Percentiles rank a stretch among this genome's conserved stretches.
These are phyloP conservation scores for Macrochelys suwanniensis DNA, from an alignment of 2,797 vertebrate species.

Conservation along the genomic window DNA sequence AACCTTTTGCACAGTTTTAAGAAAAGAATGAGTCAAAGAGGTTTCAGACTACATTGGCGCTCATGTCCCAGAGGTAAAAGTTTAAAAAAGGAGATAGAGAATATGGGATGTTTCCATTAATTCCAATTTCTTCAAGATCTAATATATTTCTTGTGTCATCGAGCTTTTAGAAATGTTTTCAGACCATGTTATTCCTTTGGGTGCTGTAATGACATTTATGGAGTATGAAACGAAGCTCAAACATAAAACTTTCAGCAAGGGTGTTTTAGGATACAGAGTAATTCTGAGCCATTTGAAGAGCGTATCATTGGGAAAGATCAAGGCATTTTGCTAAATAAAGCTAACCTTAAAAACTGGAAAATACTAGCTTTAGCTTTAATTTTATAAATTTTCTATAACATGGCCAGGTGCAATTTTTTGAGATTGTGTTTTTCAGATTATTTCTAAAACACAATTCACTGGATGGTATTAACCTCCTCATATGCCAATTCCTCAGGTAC, in stretches of 20 bases:
- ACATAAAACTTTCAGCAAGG: slow-evolving; percentile 56
- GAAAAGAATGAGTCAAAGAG: not conserved
- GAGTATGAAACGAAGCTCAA: slow-evolving; percentile 33
- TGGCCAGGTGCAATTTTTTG: not conserved
- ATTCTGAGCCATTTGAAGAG: slow-evolving; percentile 17
- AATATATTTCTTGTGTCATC: slow-evolving; percentile 3
- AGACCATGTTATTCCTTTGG: slow-evolving; percentile 30
- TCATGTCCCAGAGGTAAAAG: not conserved
- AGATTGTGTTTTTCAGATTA: not conserved
- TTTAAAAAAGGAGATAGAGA: not conserved
- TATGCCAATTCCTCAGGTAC: not conserved
- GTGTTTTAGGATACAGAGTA: not conserved
- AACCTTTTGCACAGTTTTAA: not conserved
- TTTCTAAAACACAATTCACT: not conserved
- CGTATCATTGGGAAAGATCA: not conserved
- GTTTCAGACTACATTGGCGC: not conserved
- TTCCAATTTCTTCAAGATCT: slow-evolving; percentile 41
- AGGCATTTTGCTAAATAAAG: slow-evolving; percentile 5
- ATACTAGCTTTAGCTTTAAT: not conserved
- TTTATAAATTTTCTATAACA: not conserved
- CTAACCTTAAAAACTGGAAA: slow-evolving; percentile 17
- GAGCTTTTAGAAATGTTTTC: slow-evolving; percentile 44
- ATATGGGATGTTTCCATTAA: not conserved
- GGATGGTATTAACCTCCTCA: not conserved
- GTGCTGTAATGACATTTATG: slow-evolving; percentile 26